phyloP scores from a whole-genome alignment of 2,797 vertebrate genomes.

The Coreius guichenoti region DNA sequence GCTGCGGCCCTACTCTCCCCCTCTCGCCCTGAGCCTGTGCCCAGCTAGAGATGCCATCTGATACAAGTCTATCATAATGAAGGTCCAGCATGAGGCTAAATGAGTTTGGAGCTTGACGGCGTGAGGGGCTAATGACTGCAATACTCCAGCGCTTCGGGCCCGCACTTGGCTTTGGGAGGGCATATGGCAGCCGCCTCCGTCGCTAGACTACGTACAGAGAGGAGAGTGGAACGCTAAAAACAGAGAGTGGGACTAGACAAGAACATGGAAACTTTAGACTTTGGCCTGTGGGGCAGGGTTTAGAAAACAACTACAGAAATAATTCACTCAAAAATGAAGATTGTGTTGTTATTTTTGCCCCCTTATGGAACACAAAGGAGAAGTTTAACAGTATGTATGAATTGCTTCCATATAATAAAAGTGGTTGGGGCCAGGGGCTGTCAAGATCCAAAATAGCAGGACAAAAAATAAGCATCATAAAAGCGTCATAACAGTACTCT shows the following conservation, averaged over 20 bases:
- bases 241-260: constrained; percentile 13
- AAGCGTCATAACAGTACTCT: not conserved
- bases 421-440: not conserved
- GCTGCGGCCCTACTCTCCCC: constrained; percentile 79
- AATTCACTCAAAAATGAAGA: not conserved
- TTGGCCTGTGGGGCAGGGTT: not conserved
- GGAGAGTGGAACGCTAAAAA: constrained; percentile 31
- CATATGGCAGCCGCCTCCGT: constrained; percentile 90
- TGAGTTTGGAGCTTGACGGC: constrained; percentile 95
- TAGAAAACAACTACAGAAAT: not conserved
- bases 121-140: constrained; percentile 95
- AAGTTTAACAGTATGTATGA: constrained; percentile 2
- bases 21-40: constrained; percentile 83
- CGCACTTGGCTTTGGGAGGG: constrained; percentile 88
- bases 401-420: not conserved
- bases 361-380: not conserved
- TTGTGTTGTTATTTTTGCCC: not conserved
- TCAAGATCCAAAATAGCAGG: not conserved
- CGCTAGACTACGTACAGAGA: constrained; percentile 73
- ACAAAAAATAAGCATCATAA: not conserved
- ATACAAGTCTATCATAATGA: constrained; percentile 98
- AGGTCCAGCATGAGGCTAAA: constrained; percentile 99
- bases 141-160: constrained; percentile 81
- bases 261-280: constrained; percentile 3
- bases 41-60: constrained; percentile 92